Evolutionary conservation across 2,113 vertebrate species (phyloP), one percentile per base, ranked within the genome.

Genomic region (Anas platyrhynchos): DNA sequence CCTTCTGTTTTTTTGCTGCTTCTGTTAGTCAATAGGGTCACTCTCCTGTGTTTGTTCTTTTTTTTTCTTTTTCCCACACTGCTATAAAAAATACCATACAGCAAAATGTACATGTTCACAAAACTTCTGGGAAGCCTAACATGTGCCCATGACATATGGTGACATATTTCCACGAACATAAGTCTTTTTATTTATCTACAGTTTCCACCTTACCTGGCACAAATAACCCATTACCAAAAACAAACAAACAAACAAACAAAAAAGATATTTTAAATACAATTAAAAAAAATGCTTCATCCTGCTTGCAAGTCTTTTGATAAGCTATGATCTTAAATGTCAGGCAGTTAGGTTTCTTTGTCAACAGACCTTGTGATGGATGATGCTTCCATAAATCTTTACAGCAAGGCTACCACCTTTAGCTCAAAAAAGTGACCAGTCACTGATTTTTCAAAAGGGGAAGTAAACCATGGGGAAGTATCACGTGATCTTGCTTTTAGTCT

Each of bases 21-120:
- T 41, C 7, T 61, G 0, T 62, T 83, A 68, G 7, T 15, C 23
- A 41, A 0, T 1, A 0, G 1, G 2, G 43, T 61, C 12, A 5
- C 21, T n/a, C 8, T n/a, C 31, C 44, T 63, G 2, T 7, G 41
- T 41, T 41, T 13, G 41, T 41, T 41, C 3, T 41, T 41, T 41
- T 41, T 34, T 34, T 17, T 27, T 43, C 2, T 44, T 36, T 73
- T 26, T 7, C 29, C 29, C 2, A 11, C 43, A 8, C 6, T 65
- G 3, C n/a, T 58, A 6, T 56, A 69, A 65, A 75, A 71, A 76
- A 9, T 31, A 1, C 16, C 59, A 27, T 16, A 31, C 46, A 31
- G 68, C 27, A 81, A 69, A 72, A 38, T 11, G 67, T 25, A 21
- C 14, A 44, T 50, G 6, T 78, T 82, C 71, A 56, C 26, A 58